Percentiles rank a stretch among this genome's conserved stretches.
Evolutionary conservation across 2,888 invertebrate genomes (phyloP).

Genomic region (Cosmia pyralina): DNA sequence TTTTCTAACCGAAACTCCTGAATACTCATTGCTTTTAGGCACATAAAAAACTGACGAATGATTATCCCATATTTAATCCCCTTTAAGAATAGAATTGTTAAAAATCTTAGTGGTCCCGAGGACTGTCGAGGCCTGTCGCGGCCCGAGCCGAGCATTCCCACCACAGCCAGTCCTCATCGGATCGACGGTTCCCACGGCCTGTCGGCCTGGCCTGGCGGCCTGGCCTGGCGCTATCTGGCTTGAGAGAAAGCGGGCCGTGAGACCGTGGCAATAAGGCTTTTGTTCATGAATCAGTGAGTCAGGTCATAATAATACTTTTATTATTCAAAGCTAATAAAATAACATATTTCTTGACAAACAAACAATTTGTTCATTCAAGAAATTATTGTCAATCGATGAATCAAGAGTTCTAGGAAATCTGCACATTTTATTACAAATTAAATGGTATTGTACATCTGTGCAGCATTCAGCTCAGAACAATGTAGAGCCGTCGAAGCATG

Average conservation of each 20-base stretch:
- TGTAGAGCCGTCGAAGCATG: conserved; percentile 65
- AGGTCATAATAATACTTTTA: background rate
- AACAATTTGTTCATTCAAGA: conserved; percentile 41
- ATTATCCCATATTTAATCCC: too few relatives aligned
- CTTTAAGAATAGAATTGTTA: background rate
- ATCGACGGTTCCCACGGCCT: too few relatives aligned
- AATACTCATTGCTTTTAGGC: background rate
- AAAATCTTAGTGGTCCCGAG: too few relatives aligned
- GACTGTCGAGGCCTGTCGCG: too few relatives aligned
- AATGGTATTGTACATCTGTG: conserved; percentile 51
- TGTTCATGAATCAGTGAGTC: background rate
- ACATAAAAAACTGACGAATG: background rate
- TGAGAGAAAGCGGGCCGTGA: too few relatives aligned
- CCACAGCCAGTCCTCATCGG: too few relatives aligned
- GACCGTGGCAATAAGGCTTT: background rate
- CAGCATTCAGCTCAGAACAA: conserved; percentile 62
- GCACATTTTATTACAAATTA: conserved; percentile 42
- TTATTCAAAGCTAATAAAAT: background rate
- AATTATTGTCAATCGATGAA: conserved; percentile 49
- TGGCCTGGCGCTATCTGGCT: too few relatives aligned
- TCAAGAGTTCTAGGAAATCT: conserved; percentile 52
- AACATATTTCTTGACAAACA: background rate
- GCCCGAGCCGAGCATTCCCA: too few relatives aligned
- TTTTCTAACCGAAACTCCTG: background rate
- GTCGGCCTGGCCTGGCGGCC: too few relatives aligned